phyloP scores from a whole-genome alignment of 2,113 vertebrate genomes.

The Tragelaphus strepsiceros region DNA sequence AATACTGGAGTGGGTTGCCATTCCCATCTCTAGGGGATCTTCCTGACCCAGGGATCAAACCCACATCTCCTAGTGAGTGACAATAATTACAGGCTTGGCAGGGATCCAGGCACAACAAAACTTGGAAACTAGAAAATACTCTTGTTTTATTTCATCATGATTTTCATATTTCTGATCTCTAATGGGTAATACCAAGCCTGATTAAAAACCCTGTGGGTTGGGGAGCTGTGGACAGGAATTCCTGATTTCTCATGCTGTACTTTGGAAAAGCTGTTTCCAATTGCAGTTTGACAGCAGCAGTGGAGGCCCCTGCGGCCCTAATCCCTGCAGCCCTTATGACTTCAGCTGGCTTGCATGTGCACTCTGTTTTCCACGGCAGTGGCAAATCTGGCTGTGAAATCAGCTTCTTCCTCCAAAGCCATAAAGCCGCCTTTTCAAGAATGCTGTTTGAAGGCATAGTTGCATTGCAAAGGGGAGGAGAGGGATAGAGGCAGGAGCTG shows the following conservation, averaged over 20 bases:
- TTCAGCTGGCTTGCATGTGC: slow-evolving; percentile 75
- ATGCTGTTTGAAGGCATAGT: slow-evolving; percentile 54
- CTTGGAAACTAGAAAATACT: neutral
- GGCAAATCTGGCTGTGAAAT: slow-evolving; percentile 82
- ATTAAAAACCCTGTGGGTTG: neutral
- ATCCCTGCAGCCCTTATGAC: slow-evolving; percentile 64
- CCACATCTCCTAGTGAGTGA: neutral
- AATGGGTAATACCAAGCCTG: neutral
- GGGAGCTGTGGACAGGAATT: neutral
- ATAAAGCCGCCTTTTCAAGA: slow-evolving; percentile 61
- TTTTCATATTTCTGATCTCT: slow-evolving; percentile 1
- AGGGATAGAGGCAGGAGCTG: neutral
- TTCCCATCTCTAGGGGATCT: neutral
- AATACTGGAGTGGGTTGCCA: neutral
- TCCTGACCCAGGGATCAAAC: neutral
- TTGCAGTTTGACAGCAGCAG: slow-evolving; percentile 60
- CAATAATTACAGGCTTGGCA: neutral
- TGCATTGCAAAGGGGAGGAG: neutral
- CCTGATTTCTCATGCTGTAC: slow-evolving; percentile 65
- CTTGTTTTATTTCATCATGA: neutral
- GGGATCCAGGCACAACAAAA: neutral
- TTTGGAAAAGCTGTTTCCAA: slow-evolving; percentile 69
- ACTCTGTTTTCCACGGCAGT: slow-evolving; percentile 76
- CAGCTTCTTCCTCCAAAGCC: slow-evolving; percentile 69
- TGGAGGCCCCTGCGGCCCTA: slow-evolving; percentile 42